These are phyloP conservation scores for Peromyscus nudipes DNA, from an alignment of 2,797 vertebrate species.

Conservation along the genomic window DNA sequence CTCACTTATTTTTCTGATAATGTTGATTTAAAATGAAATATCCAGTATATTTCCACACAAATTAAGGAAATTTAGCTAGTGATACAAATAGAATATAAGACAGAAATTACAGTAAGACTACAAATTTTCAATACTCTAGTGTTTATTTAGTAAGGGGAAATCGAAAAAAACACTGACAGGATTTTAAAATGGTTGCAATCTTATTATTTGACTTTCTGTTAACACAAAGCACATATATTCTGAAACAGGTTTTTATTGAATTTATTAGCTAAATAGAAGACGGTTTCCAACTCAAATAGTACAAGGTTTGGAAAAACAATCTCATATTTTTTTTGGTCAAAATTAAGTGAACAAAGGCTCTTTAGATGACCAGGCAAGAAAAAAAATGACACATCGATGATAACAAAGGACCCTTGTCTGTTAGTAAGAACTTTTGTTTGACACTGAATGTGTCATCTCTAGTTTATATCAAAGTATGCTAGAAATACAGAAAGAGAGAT, in stretches of 20 bases:
- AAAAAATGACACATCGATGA: background rate
- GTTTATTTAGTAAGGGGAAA: background rate
- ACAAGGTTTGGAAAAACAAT: background rate
- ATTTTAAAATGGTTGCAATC: background rate
- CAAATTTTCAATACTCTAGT: background rate
- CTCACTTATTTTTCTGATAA: background rate
- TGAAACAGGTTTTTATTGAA: background rate
- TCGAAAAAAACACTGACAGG: background rate
- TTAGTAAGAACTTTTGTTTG: background rate
- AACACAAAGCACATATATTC: background rate
- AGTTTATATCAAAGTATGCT: background rate
- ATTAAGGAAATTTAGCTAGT: background rate
- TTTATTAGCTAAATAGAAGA: background rate
- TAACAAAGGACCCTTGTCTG: background rate
- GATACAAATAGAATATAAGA: background rate
- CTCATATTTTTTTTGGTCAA: background rate
- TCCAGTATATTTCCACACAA: constrained; percentile 12
- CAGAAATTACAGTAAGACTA: background rate
- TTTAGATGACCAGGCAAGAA: background rate
- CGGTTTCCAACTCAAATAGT: background rate
- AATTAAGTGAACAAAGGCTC: constrained; percentile 23
- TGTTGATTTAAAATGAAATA: background rate
- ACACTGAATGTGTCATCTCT: background rate
- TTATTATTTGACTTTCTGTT: constrained; percentile 38
- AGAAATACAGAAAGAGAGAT: constrained; percentile 31